Base-by-base conservation (phyloP, 2,797 vertebrate species). In the Microctenopoma stevenorrisi region DNA sequence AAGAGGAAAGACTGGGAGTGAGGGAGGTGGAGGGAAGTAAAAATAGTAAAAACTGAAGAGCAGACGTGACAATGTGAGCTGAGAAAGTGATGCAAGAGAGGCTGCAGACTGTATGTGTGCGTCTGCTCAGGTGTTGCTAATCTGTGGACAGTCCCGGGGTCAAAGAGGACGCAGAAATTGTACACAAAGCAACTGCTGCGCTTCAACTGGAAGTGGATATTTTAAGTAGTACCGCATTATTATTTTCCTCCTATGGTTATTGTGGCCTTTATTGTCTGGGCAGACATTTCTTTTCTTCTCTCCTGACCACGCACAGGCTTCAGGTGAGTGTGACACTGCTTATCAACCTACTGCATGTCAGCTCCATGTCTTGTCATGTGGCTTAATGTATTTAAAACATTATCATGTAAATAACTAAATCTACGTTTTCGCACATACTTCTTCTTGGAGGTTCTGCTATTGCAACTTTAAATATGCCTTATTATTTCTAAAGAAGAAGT, bases 311-410 rank as follows among this genome's bases (percentile, higher is more conserved):
- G 71, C 60, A 35, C 40, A 59, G 25, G 47, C 80, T 66, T 55
- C 88, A 89, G 90, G 91, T 92, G 79, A 90, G 88, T 83, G 68
- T 40, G 33, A 71, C 42, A 71, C 63, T 11, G 33, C 43, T 44
- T 44, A 4, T 47, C 16, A 4, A 44, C 4, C 4, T 44, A 44
- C 15, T 5, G 16, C 30, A 28, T 57, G 3, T 40, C 28, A 9
- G 12, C 38, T 56, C 10, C 37, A 57, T 28, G 11, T 67, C 33
- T 56, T 30, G 26, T 65, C 35, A 43, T 7, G 12, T 51, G 38
- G 22, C n/a, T 33, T 2, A 8, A 8, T 28, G 15, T 67, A 40
- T 61, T 53, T 67, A 5, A 65, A 58, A 54, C 14, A 33, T 47
- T 56, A 2, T 15, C 26, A 12, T 5, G 14, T 57, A 38, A 65